These are phyloP conservation scores for Phoenicopterus ruber DNA, from an alignment of 2,113 vertebrate genomes.

Conservation along the genomic window DNA sequence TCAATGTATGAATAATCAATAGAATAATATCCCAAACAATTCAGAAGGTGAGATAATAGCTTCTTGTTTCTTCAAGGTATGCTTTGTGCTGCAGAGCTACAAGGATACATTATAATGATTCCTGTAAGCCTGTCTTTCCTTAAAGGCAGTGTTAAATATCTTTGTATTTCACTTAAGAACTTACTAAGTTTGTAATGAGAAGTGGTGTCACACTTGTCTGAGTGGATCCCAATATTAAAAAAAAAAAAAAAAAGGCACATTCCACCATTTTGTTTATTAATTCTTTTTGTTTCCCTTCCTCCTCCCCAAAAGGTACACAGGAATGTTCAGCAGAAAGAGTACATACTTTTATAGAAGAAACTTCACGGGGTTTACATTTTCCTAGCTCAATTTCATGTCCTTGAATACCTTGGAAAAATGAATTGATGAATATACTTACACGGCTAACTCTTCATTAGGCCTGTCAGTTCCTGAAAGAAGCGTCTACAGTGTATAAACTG, in stretches of 20 bases:
- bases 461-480: neutral
- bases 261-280: neutral
- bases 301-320: neutral
- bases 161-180: neutral
- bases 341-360: neutral
- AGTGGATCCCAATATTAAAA: neutral
- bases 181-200: neutral
- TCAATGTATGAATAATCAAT: neutral
- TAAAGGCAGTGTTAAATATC: neutral
- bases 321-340: neutral
- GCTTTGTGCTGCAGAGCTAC: neutral
- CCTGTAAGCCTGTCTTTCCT: neutral
- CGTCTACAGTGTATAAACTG: neutral
- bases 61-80: neutral
- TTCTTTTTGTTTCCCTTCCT: neutral
- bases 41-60: neutral
- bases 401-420: neutral
- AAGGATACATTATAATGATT: neutral
- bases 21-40: neutral
- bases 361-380: neutral
- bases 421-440: neutral
- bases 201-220: neutral
- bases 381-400: neutral
- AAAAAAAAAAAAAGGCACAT: too few species aligned
- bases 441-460: neutral